Percentiles rank a stretch among this genome's conserved stretches.
Evolutionary conservation across 1,140 invertebrate species (phyloP).

Genomic region (Cepaea nemoralis): DNA sequence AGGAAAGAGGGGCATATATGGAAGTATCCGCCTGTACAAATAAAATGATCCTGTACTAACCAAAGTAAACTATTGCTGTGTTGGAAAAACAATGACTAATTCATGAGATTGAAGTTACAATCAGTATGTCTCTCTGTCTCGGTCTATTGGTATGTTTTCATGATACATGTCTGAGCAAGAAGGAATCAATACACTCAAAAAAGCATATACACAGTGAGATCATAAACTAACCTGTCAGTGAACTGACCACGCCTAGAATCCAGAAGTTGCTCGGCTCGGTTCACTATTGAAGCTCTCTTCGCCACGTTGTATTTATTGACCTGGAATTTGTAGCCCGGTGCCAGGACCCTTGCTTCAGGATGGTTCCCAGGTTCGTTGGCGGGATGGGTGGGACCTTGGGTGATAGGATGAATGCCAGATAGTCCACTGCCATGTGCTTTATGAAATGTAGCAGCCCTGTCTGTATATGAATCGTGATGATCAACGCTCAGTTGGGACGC

Average conservation of each 20-base stretch:
- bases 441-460: too few species aligned
- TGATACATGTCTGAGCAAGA: not conserved
- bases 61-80: too few species aligned
- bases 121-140: not conserved
- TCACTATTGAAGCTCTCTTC: slow-evolving; percentile 38
- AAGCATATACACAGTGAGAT: too few species aligned
- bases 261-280: slow-evolving; percentile 43
- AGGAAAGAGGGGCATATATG: too few species aligned
- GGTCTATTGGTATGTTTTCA: not conserved
- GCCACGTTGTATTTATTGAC: slow-evolving; percentile 19
- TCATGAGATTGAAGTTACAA: too few species aligned
- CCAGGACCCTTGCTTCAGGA: not conserved
- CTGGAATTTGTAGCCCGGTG: slow-evolving; percentile 28
- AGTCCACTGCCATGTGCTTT: too few species aligned
- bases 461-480: not conserved
- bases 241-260: slow-evolving; percentile 14
- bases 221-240: slow-evolving; percentile 17
- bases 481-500: slow-evolving; percentile 9
- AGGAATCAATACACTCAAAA: too few species aligned
- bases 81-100: too few species aligned
- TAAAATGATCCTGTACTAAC: too few species aligned
- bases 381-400: not conserved
- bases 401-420: not conserved
- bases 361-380: not conserved
- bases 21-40: too few species aligned